Conservation (phyloP, 2,797 vertebrate genomes). For the Clamator glandarius region DNA sequence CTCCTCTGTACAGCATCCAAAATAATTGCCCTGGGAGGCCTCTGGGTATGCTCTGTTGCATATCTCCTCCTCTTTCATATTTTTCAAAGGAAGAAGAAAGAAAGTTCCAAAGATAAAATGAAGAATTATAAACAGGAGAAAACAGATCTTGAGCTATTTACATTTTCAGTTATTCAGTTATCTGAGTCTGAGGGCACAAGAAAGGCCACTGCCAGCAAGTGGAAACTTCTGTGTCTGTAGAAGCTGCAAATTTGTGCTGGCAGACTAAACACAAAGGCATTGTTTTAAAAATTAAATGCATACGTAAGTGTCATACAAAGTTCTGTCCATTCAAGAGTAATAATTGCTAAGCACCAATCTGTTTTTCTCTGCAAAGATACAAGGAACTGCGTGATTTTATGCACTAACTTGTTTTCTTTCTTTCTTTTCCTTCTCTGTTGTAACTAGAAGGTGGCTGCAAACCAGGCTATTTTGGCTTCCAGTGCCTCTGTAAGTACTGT, state of each 20-base stretch:
- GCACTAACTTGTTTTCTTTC: neutral
- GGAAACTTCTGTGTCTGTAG: neutral
- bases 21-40: neutral
- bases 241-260: neutral
- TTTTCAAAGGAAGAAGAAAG: neutral
- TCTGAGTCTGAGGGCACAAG: neutral
- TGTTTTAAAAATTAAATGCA: neutral
- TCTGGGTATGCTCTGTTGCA: neutral
- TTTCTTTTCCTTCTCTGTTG: neutral
- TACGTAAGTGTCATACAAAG: neutral
- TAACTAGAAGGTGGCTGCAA: constrained; percentile 45
- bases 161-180: rapidly evolving
- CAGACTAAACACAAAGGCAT: neutral
- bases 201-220: neutral
- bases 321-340: neutral
- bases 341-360: neutral
- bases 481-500: constrained; percentile 77
- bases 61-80: neutral
- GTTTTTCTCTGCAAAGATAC: neutral
- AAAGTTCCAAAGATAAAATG: neutral
- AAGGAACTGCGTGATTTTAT: neutral
- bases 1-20: neutral
- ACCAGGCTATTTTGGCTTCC: constrained; percentile 79
- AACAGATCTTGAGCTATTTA: neutral
- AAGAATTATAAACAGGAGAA: neutral